phyloP scores from a whole-genome alignment of 2,113 vertebrate species.

The Myotis davidii region DNA sequence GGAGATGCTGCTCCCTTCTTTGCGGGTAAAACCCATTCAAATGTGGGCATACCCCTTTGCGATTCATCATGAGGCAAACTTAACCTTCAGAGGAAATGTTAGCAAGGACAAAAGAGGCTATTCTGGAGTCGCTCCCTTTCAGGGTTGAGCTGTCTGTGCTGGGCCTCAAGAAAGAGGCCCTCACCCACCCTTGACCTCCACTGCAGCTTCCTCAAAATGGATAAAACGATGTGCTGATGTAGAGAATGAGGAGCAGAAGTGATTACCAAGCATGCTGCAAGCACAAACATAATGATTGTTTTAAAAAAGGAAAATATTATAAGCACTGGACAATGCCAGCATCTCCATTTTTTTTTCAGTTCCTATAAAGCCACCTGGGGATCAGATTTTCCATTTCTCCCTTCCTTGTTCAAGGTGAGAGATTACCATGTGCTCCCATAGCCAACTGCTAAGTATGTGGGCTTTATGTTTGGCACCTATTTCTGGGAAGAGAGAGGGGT shows the following conservation, averaged over 20 bases:
- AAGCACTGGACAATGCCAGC: conserved; percentile 58
- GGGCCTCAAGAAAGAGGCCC: not conserved
- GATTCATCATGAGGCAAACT: not conserved
- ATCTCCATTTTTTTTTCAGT: not conserved
- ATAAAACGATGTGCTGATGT: conserved; percentile 60
- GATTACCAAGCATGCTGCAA: conserved; percentile 73
- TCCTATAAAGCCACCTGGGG: conserved; percentile 55
- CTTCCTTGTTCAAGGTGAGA: conserved; percentile 49
- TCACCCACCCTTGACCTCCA: conserved; percentile 40
- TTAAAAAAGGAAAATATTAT: conserved; percentile 73
- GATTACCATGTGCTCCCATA: not conserved
- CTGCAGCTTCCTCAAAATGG: conserved; percentile 39
- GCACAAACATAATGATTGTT: conserved; percentile 75
- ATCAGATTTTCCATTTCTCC: conserved; percentile 59
- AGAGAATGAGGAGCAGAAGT: conserved; percentile 50
- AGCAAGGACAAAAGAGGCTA: not conserved
- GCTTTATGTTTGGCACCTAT: conserved; percentile 1
- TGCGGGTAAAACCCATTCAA: not conserved
- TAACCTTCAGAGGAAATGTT: not conserved
- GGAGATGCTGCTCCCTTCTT: not conserved
- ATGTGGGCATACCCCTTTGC: not conserved
- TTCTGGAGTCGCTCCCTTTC: not conserved
- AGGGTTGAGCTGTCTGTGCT: not conserved
- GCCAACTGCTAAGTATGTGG: not conserved
- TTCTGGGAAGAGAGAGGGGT: not conserved